Evolutionary conservation across 2,888 invertebrate species (phyloP), one percentile per base, ranked within the genome.

Genomic region (Dermolepida albohirtum): DNA sequence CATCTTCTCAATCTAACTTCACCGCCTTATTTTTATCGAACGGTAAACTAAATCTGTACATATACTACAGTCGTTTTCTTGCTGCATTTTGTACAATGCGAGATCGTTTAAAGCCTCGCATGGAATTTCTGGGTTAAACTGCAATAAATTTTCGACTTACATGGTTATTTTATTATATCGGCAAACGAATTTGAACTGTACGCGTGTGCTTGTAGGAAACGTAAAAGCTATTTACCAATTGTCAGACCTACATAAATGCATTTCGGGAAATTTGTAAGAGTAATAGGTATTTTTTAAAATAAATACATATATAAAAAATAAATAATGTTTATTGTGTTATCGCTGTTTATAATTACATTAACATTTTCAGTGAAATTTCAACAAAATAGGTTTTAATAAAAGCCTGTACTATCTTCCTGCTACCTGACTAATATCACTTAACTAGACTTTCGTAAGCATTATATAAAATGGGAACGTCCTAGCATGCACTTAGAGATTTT

Each of bases 81-180:
- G 29, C 29, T 52, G 14, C 51, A 8, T 27, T 7, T 29, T 14
- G 51, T 34, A 34, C 51, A 52, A 52, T 10, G 14, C 34, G 14
- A 29, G 51, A 34, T 34, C 34, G 34, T 34, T 34, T 34, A 34
- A 34, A 34, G 34, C 34, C 10, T 34, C 22, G 40, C 29, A 12
- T 43, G 10, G 29, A 44, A 59, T 44, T 59, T 27, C 7, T 14
- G 22, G 44, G 43, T 59, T 44, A 59, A 29, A 44, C 10, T 29
- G 16, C 29, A 59, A 59, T 59, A 59, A 59, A 44, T 59, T 59
- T 59, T 44, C 44, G 27, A 12, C 29, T 47, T 59, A 44, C 59
- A 29, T 59, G 44, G 27, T 44, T 44, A 59, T 34, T 59, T 59
- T 59, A 29, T 59, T 54, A n/a, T 44, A 59, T 43, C 29, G 59